A percentile compares a stretch with the other conserved stretches of the same genome.
Conservation (phyloP, 2,888 invertebrate species). For the Phengaris arion region DNA sequence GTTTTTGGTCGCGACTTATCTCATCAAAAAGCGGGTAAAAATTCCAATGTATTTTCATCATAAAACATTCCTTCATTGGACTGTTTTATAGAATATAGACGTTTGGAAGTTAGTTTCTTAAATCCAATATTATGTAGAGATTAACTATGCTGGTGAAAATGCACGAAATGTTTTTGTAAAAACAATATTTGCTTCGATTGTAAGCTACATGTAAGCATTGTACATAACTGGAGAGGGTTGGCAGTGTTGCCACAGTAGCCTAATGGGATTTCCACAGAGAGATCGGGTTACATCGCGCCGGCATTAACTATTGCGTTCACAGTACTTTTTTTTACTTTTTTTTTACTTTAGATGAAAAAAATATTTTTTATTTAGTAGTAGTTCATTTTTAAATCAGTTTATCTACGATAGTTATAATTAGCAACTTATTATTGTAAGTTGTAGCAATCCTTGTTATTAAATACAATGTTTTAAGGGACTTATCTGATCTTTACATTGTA, state of each 20-base stretch:
- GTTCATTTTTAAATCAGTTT: neutral
- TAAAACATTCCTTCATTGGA: too few relatives aligned
- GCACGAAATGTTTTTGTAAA: constrained; percentile 15
- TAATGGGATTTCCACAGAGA: constrained; percentile 21
- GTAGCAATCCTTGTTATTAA: too few relatives aligned
- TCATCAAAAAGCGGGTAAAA: too few relatives aligned
- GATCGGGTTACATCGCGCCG: constrained; percentile 18
- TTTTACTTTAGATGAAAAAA: neutral
- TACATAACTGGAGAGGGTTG: constrained; percentile 15
- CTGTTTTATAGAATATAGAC: too few relatives aligned
- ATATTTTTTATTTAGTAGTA: neutral
- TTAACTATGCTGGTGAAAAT: neutral
- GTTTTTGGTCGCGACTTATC: too few relatives aligned
- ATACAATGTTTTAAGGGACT: too few relatives aligned
- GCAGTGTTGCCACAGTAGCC: constrained; percentile 7
- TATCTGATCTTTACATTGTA: too few relatives aligned
- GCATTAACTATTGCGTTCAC: constrained; percentile 1
- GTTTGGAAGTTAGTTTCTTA: too few relatives aligned
- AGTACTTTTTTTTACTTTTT: constrained; percentile 15
- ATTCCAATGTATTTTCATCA: too few relatives aligned
- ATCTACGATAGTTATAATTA: neutral
- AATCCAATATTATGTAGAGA: neutral
- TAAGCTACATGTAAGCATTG: too few relatives aligned
- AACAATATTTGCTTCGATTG: constrained; percentile 24
- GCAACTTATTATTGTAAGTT: too few relatives aligned